These are phyloP conservation scores for Pseudorhiza aurosa DNA, from an alignment of 30 jellyfish, hydroid and myxozoan species.

Conservation along the genomic window DNA sequence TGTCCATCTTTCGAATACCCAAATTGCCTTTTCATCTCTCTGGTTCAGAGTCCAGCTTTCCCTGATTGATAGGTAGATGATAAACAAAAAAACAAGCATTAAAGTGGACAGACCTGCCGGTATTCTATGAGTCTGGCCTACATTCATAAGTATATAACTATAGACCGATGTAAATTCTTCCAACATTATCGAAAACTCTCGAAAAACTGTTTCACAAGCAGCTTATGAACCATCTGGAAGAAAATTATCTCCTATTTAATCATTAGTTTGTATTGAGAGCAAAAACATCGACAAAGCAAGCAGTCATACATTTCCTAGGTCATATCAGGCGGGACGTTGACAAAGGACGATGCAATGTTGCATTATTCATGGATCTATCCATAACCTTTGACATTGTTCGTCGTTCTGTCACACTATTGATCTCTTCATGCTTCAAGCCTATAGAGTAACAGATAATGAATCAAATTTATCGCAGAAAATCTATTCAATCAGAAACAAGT, in stretches of 20 bases:
- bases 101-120: too few species aligned
- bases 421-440: too few species aligned
- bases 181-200: slow-evolving; percentile 35
- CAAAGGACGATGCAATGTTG: too few species aligned
- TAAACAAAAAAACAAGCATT: background rate
- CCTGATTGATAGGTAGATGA: background rate
- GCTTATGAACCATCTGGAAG: slow-evolving; percentile 61
- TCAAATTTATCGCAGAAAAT: too few species aligned
- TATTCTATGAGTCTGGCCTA: slow-evolving; percentile 27
- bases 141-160: slow-evolving; percentile 42
- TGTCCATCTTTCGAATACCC: too few species aligned
- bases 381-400: too few species aligned
- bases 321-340: background rate
- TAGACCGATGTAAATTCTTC: slow-evolving; percentile 63
- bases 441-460: too few species aligned
- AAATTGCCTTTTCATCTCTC: too few species aligned
- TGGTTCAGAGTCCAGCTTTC: background rate
- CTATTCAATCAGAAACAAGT: too few species aligned
- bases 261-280: slow-evolving; percentile 46
- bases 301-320: slow-evolving; percentile 3
- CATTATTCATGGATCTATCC: too few species aligned
- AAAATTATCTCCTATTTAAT: slow-evolving; percentile 24
- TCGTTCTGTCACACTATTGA: too few species aligned
- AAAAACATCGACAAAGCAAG: slow-evolving; percentile 53
- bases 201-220: slow-evolving; percentile 54